Conservation (phyloP, 2,888 invertebrate species). For the Cheilosia grossa region DNA sequence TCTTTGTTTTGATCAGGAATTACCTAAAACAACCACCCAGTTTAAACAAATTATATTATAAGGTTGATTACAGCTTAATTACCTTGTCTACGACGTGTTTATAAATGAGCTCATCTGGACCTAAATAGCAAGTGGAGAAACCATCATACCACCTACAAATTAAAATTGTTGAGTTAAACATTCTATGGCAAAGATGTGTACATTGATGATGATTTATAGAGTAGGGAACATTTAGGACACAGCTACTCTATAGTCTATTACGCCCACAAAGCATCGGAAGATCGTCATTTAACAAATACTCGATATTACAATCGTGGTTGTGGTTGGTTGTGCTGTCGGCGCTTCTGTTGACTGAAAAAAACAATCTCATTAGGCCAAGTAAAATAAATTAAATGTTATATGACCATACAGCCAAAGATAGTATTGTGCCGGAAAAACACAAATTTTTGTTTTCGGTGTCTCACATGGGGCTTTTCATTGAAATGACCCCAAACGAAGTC, state of each 20-base stretch:
- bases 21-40: constrained; percentile 84
- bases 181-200: too few relatives aligned
- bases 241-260: too few relatives aligned
- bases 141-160: constrained; percentile 94
- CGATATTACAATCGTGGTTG: constrained; percentile 84
- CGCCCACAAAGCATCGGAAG: too few relatives aligned
- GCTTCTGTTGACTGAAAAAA: constrained; percentile 24
- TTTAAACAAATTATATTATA: not conserved
- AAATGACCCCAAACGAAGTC: constrained; percentile 17
- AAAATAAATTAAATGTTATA: not conserved
- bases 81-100: constrained; percentile 95
- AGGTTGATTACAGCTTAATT: constrained; percentile 72
- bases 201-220: too few relatives aligned
- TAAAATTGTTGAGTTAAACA: not conserved
- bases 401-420: too few relatives aligned
- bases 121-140: constrained; percentile 93
- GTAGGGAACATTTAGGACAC: too few relatives aligned
- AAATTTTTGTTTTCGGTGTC: constrained; percentile 23
- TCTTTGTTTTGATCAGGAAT: constrained; percentile 91
- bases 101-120: constrained; percentile 89
- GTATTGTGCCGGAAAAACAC: not conserved
- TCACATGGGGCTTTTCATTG: not conserved
- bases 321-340: not conserved
- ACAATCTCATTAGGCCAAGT: constrained; percentile 3
- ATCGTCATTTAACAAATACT: constrained; percentile 87